Evolutionary conservation across 1,140 invertebrate species (phyloP), one percentile per base, ranked within the genome.

Genomic region (Macrotrachela quadricornifera): DNA sequence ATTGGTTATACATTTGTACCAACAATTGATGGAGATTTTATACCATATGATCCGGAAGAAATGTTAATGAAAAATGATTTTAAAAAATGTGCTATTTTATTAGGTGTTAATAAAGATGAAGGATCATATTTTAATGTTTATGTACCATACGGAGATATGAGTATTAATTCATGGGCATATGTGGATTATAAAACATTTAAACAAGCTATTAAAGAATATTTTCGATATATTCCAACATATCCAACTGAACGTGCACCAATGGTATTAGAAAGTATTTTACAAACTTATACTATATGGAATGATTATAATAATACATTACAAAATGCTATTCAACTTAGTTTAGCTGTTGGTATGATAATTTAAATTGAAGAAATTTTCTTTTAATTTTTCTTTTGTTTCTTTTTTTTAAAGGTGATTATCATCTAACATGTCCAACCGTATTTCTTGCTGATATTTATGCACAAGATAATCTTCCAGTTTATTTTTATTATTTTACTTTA

Each of bases 341-440:
- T 30, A 30, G 21, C 21, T 30, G 21, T 30, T 30, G 21, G 21
- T 30, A 30, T 4, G 21, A 30, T 8, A 30, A 30, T 4, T 30
- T 4, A 4, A 8, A 4, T 30, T 30, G 21, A 30, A 30, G 8
- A 30, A 30, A 8, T 30, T 30, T 8, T 30, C 8, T 30, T 30
- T 30, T 30, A 30, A 4, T 30, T 2, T 30, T 30, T 30, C n/a
- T n/a, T n/a, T n/a, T n/a, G n/a, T n/a, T n/a, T n/a, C n/a, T n/a
- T n/a, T n/a, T n/a, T n/a, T n/a, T n/a, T n/a, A n/a, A n/a, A 30
- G 88, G 88, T 3, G 91, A 96, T 69, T 87, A 84, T 64, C 83
- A 91, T 60, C 95, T 95, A 67, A 85, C 86, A 0, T 96, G 91
- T 71, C 80, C 82, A 61, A 83, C 91, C 36, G 88, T 91, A 66